Evolutionary conservation across 2,888 invertebrate genomes (phyloP).

Genomic region (Lampropteryx suffumata): DNA sequence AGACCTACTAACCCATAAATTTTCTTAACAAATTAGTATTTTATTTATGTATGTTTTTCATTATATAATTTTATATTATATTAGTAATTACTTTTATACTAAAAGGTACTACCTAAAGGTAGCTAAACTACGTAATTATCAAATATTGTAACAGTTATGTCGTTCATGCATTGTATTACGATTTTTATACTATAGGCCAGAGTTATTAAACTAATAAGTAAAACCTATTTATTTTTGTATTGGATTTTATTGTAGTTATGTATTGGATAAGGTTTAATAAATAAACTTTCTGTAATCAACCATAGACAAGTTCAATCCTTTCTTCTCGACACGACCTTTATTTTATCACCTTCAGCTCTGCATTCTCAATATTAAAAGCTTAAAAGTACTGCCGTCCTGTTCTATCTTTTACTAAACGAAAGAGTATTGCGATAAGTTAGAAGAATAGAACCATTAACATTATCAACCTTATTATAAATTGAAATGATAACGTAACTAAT

Average conservation of each 20-base stretch:
- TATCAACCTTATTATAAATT: not conserved
- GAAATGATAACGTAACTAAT: slow-evolving; percentile 6
- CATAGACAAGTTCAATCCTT: slow-evolving; percentile 30
- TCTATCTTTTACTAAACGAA: too few relatives aligned
- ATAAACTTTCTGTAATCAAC: slow-evolving; percentile 51
- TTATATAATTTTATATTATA: too few relatives aligned
- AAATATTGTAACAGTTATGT: not conserved
- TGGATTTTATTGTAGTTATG: slow-evolving; percentile 59
- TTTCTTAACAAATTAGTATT: too few relatives aligned
- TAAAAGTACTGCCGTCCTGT: too few relatives aligned
- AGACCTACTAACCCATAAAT: too few relatives aligned
- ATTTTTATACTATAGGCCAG: slow-evolving; percentile 44
- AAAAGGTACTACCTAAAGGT: too few relatives aligned
- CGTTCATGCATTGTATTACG: slow-evolving; percentile 32
- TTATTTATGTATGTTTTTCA: too few relatives aligned
- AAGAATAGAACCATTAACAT: not conserved
- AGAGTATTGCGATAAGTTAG: too few relatives aligned
- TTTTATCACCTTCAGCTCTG: not conserved
- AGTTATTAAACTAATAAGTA: slow-evolving; percentile 58
- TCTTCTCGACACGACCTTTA: not conserved
- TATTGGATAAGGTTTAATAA: slow-evolving; percentile 47
- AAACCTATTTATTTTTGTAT: slow-evolving; percentile 75
- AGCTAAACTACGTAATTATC: not conserved
- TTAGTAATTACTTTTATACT: too few relatives aligned
- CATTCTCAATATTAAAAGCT: too few relatives aligned